These are phyloP conservation scores for Pseudomyrmex dendroicus DNA, from an alignment of 1,140 invertebrate species.

Conservation along the genomic window DNA sequence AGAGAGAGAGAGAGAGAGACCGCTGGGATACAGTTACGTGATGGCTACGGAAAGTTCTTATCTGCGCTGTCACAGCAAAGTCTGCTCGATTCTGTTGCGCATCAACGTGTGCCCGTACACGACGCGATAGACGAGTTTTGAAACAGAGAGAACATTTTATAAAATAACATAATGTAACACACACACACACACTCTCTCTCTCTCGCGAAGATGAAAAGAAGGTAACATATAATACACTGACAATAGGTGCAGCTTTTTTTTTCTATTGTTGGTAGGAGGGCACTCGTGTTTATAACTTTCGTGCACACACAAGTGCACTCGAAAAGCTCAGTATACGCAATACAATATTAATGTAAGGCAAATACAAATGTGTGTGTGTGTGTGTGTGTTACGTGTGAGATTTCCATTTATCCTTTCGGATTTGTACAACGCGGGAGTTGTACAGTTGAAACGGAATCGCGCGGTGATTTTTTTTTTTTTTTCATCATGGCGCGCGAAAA, in stretches of 20 bases:
- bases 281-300: constrained; percentile 11
- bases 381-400: constrained; percentile 13
- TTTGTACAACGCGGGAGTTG: neutral
- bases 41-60: constrained; percentile 45
- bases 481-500: neutral
- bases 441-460: constrained; percentile 8
- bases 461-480: constrained; percentile 40
- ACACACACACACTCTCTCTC: no score
- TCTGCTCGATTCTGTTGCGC: constrained; percentile 18
- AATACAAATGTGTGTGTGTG: neutral
- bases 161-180: neutral
- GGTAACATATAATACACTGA: no score
- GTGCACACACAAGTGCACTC: neutral
- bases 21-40: constrained; percentile 31
- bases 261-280: constrained; percentile 17
- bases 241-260: neutral
- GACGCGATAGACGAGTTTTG: neutral
- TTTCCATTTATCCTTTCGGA: constrained; percentile 21
- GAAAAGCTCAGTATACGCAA: neutral
- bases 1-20: neutral
- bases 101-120: constrained; percentile 1
- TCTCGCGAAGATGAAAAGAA: neutral
- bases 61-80: constrained; percentile 26
- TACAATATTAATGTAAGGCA: constrained; percentile 19
- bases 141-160: neutral